A percentile compares a stretch with the other conserved stretches of the same genome.
Evolutionary conservation across 2,888 invertebrate species (phyloP).

Genomic region (Drosophila ustulata): DNA sequence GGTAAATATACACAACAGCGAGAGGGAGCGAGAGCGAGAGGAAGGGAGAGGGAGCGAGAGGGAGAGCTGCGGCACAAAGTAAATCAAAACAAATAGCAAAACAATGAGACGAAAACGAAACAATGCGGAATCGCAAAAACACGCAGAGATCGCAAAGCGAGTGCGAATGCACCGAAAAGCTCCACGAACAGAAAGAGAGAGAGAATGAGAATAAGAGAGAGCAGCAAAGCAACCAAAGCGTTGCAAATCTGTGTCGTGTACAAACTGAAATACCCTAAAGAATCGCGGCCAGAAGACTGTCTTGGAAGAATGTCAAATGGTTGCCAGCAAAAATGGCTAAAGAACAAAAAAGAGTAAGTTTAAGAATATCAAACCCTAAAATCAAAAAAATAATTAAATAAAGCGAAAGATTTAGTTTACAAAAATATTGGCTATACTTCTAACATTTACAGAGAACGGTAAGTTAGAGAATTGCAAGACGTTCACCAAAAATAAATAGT

Average conservation of each 20-base stretch:
- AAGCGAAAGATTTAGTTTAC: too few species aligned
- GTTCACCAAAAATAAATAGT: too few species aligned
- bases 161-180: conserved; percentile 42
- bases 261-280: background rate
- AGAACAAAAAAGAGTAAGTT: too few species aligned
- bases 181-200: background rate
- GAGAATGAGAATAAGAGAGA: background rate
- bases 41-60: background rate
- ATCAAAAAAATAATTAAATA: too few species aligned
- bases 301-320: background rate
- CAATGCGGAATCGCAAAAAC: conserved; percentile 26
- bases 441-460: too few species aligned
- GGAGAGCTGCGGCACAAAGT: background rate
- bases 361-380: too few species aligned
- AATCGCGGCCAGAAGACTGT: background rate
- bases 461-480: background rate
- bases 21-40: background rate
- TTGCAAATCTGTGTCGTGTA: background rate
- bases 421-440: too few species aligned
- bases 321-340: too few species aligned
- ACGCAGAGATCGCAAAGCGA: conserved; percentile 33
- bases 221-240: background rate
- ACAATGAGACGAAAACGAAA: conserved; percentile 18
- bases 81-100: conserved; percentile 15
- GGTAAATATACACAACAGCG: background rate